Evolutionary conservation across 35 echinoderm and acorn worm genomes (phyloP).

Genomic region (Apostichopus parvimensis): DNA sequence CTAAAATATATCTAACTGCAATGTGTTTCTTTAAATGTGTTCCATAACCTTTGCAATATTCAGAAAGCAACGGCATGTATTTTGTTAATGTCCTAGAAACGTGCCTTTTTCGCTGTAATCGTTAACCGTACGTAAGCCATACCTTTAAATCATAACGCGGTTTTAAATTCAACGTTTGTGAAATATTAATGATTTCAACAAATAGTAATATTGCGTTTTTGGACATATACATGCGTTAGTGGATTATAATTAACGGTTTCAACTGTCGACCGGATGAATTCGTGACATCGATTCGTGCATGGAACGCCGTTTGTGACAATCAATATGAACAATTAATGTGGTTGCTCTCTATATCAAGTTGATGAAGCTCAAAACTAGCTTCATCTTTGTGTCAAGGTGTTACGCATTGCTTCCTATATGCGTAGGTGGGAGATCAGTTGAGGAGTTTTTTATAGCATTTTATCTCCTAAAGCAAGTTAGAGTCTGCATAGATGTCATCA

Average conservation of each 20-base stretch:
- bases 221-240: not conserved
- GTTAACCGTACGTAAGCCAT: not conserved
- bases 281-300: not conserved
- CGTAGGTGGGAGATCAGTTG: no score
- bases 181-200: slow-evolving; percentile 14
- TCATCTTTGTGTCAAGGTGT: no score
- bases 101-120: slow-evolving; percentile 12
- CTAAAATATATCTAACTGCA: no score
- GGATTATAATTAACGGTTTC: slow-evolving; percentile 10
- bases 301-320: not conserved
- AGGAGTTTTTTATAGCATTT: no score
- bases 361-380: not conserved
- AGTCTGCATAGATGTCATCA: no score
- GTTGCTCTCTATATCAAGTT: not conserved
- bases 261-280: not conserved
- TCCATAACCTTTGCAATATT: not conserved
- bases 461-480: no score
- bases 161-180: not conserved
- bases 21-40: not conserved
- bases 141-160: slow-evolving; percentile 2
- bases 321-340: slow-evolving; percentile 19
- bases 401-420: no score
- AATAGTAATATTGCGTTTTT: slow-evolving; percentile 18
- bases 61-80: not conserved
- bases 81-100: not conserved